Percentiles rank a stretch among this genome's conserved stretches.
Conservation (phyloP, 2,888 invertebrate genomes). For the Congeria kusceri region DNA sequence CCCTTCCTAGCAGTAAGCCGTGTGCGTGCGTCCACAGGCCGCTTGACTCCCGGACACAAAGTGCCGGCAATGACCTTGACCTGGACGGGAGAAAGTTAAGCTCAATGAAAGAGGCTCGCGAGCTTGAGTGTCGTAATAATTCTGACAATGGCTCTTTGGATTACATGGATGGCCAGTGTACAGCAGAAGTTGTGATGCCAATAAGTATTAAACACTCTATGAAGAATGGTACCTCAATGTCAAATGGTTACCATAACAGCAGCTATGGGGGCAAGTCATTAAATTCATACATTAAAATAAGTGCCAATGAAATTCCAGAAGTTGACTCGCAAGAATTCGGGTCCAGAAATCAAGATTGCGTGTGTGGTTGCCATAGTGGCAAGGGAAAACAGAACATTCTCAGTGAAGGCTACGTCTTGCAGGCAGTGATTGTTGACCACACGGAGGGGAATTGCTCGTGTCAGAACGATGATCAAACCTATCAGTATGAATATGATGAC, state of each 20-base stretch:
- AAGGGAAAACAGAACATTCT: conserved; percentile 1
- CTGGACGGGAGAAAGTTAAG: conserved; percentile 34
- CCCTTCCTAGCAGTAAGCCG: conserved; percentile 38
- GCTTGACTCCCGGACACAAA: conserved; percentile 47
- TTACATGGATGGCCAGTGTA: conserved; percentile 19
- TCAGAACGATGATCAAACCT: background rate
- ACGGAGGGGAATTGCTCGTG: conserved; percentile 36
- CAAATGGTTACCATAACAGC: background rate
- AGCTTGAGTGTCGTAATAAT: conserved; percentile 36
- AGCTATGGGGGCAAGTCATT: conserved; percentile 10
- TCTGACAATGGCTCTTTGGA: conserved; percentile 50
- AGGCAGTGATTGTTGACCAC: conserved; percentile 34
- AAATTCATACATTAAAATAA: conserved; percentile 49
- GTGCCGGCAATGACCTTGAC: conserved; percentile 53
- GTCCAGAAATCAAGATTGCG: conserved; percentile 7
- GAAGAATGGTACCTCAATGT: background rate
- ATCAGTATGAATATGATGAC: background rate
- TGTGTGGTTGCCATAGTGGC: conserved; percentile 37
- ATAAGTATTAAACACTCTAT: background rate
- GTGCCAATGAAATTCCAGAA: conserved; percentile 29
- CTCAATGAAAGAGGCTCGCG: conserved; percentile 49
- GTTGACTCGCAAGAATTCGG: no score
- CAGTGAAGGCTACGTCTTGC: conserved; percentile 45
- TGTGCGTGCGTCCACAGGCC: conserved; percentile 26
- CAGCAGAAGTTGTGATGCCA: conserved; percentile 13